A percentile compares a stretch with the other conserved stretches of the same genome.
Conservation (phyloP, 2,113 vertebrate species). For the Caranx ignobilis region DNA sequence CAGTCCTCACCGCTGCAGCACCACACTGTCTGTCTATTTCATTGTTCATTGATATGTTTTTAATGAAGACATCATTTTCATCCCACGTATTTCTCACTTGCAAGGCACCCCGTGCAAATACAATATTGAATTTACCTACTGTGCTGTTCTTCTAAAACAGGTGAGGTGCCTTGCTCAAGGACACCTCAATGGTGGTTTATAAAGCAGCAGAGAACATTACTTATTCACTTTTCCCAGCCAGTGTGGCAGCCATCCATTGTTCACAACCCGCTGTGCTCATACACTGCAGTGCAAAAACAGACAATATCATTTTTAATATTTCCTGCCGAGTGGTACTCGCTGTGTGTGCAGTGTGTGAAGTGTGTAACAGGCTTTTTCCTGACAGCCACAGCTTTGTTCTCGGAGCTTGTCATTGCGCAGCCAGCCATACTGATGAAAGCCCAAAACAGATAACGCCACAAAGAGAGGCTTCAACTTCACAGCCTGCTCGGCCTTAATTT, state of each 20-base stretch:
- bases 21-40: no score
- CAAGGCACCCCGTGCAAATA: background rate
- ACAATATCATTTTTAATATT: constrained; percentile 56
- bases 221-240: constrained; percentile 21
- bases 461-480: constrained; percentile 60
- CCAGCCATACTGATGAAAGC: constrained; percentile 65
- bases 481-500: constrained; percentile 54
- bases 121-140: background rate
- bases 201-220: constrained; percentile 23
- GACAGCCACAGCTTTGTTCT: constrained; percentile 70
- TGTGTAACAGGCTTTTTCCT: constrained; percentile 60
- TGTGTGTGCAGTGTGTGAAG: constrained; percentile 33
- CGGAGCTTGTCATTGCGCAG: constrained; percentile 56
- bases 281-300: constrained; percentile 34
- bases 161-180: constrained; percentile 29
- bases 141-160: constrained; percentile 3
- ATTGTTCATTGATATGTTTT: background rate
- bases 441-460: constrained; percentile 67
- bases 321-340: constrained; percentile 18
- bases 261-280: constrained; percentile 18
- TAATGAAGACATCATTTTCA: background rate
- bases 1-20: no score
- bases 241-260: background rate
- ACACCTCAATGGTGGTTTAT: constrained; percentile 9
- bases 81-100: background rate